These are phyloP conservation scores for Dipodomys spectabilis DNA, from an alignment of 2,113 vertebrate genomes.

Conservation along the genomic window DNA sequence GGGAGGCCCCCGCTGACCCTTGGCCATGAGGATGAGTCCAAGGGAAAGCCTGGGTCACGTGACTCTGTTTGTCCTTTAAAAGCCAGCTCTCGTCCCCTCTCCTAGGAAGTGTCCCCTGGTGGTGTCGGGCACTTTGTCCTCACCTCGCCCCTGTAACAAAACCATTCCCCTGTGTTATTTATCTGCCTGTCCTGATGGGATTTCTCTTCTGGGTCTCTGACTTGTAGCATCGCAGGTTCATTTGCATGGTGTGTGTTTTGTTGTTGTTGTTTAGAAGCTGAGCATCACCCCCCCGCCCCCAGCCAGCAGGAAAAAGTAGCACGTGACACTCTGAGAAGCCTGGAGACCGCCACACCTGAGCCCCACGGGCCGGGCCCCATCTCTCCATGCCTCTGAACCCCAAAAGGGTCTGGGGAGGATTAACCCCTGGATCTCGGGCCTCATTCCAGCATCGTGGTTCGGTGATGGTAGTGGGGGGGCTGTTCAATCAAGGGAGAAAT, in stretches of 20 bases:
- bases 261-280: not conserved
- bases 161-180: not conserved
- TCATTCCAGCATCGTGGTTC: slow-evolving; percentile 67
- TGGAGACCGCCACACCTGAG: slow-evolving; percentile 8
- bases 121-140: not conserved
- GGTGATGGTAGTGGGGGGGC: slow-evolving; percentile 49
- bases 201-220: not conserved
- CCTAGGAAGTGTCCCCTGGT: not conserved
- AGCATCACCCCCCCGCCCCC: accelerated
- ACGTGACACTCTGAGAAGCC: not conserved
- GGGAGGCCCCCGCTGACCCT: not conserved
- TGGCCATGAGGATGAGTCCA: not conserved
- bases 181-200: not conserved
- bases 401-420: slow-evolving; percentile 72
- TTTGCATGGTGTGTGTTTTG: accelerated
- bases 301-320: not conserved
- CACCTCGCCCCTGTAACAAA: not conserved
- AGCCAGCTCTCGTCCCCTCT: not conserved
- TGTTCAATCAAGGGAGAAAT: slow-evolving; percentile 79
- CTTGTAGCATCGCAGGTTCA: not conserved
- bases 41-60: not conserved
- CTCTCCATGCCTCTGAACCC: slow-evolving; percentile 56
- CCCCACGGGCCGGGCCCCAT: not conserved
- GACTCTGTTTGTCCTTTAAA: not conserved
- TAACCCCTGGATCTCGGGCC: slow-evolving; percentile 72